Evolutionary conservation across 1,140 invertebrate genomes (phyloP).

Genomic region (Hypsibius dujardini): DNA sequence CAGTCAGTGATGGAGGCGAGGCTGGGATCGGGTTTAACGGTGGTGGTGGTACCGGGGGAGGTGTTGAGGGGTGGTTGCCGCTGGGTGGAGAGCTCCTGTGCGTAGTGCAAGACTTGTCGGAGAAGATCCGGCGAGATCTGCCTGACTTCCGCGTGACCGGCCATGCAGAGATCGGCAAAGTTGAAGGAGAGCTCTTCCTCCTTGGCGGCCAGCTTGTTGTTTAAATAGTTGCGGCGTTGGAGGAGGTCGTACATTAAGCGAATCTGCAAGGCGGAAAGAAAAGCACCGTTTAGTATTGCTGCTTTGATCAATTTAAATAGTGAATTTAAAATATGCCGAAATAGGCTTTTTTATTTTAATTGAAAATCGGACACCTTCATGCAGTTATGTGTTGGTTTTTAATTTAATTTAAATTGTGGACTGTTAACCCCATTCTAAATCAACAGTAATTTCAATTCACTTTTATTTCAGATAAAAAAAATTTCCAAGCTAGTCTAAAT

Average conservation of each 20-base stretch:
- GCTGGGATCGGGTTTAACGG: not conserved
- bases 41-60: too few relatives aligned
- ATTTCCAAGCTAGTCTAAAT: too few relatives aligned
- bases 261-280: not conserved
- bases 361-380: too few relatives aligned
- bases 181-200: not conserved
- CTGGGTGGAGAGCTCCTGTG: not conserved
- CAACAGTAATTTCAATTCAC: too few relatives aligned
- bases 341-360: too few relatives aligned
- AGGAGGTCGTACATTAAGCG: slow-evolving; percentile 13
- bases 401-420: too few relatives aligned
- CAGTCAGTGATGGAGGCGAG: not conserved
- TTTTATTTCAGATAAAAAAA: too few relatives aligned
- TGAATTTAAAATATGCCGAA: too few relatives aligned
- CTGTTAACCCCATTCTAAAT: too few relatives aligned
- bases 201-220: not conserved
- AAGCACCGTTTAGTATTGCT: not conserved
- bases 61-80: not conserved
- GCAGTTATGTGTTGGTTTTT: too few relatives aligned
- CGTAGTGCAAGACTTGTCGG: not conserved
- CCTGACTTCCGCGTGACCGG: not conserved
- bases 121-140: not conserved
- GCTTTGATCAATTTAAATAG: too few relatives aligned
- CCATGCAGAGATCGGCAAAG: not conserved
- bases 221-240: not conserved